Percentiles rank a stretch among this genome's conserved stretches.
phyloP scores from a whole-genome alignment of 2,797 vertebrate genomes.

The Antrozous pallidus region DNA sequence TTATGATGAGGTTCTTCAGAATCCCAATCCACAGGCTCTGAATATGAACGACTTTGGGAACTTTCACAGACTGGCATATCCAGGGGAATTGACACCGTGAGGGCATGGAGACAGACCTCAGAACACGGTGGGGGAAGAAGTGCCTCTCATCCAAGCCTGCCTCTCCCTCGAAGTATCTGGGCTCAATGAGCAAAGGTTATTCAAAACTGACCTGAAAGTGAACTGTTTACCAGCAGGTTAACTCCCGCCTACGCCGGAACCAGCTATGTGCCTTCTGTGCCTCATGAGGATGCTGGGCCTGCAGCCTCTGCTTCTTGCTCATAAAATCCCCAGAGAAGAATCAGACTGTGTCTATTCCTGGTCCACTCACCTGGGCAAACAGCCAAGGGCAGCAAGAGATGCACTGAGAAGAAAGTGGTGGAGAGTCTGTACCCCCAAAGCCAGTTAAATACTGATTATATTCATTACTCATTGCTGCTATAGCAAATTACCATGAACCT shows the following conservation, averaged over 20 bases:
- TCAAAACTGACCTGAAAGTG: neutral
- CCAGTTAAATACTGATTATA: neutral
- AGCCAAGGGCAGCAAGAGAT: neutral
- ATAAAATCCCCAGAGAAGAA: neutral
- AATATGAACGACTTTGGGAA: conserved; percentile 84
- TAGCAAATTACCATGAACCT: neutral
- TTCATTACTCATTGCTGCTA: neutral
- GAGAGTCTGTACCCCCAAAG: neutral
- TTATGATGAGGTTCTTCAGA: conserved; percentile 55
- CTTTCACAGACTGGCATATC: conserved; percentile 64
- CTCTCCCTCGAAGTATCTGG: neutral
- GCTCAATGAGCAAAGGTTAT: conserved; percentile 16
- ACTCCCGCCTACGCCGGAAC: too few species aligned
- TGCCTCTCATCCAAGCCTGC: neutral
- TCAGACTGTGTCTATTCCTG: neutral
- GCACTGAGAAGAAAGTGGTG: neutral
- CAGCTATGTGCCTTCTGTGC: neutral
- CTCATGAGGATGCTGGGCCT: neutral
- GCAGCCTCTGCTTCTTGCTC: neutral
- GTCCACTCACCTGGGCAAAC: neutral
- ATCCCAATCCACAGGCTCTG: conserved; percentile 79
- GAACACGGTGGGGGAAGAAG: neutral
- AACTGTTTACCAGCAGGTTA: neutral
- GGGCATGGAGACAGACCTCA: neutral
- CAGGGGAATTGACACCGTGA: fast-evolving